Evolutionary conservation across 2,113 vertebrate species (phyloP).

Genomic region (Clupea harengus): DNA sequence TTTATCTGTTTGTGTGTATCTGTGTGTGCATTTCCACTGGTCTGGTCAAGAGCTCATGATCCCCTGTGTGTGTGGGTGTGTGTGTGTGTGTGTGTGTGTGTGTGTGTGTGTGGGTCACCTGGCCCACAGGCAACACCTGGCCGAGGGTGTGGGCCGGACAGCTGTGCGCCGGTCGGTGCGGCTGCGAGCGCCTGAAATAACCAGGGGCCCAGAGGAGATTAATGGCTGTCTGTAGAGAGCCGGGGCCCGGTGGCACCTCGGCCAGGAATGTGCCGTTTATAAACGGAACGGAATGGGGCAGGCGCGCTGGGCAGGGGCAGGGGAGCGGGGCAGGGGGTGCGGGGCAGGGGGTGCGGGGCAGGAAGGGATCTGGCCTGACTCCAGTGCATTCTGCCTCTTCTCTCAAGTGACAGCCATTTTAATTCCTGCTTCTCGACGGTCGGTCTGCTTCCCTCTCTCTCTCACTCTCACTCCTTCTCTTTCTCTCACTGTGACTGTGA

Average conservation of each 20-base stretch:
- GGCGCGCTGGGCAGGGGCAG: conserved; percentile 46
- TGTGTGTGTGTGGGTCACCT: conserved; percentile 47
- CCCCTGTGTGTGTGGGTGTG: too few relatives aligned
- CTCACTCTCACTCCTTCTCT: not conserved
- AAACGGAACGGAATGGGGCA: conserved; percentile 78
- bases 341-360: conserved; percentile 51
- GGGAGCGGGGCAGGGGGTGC: conserved; percentile 33
- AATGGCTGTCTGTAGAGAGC: conserved; percentile 83
- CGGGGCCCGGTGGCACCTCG: conserved; percentile 73
- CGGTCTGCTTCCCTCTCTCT: not conserved
- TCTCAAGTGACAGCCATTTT: conserved; percentile 60
- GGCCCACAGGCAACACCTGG: conserved; percentile 64
- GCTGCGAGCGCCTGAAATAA: conserved; percentile 73
- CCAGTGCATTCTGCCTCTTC: conserved; percentile 55
- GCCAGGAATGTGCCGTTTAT: conserved; percentile 80
- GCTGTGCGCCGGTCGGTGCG: conserved; percentile 67
- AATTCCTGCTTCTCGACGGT: conserved; percentile 36
- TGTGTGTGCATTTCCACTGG: not conserved
- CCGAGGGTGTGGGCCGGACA: conserved; percentile 65
- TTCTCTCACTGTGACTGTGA: too few relatives aligned
- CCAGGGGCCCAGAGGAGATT: conserved; percentile 81
- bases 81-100: conserved; percentile 34
- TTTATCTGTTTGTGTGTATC: not conserved
- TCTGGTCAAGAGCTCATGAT: too few relatives aligned
- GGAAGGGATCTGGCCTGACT: conserved; percentile 52